Percentiles rank a stretch among this genome's conserved stretches.
These are phyloP conservation scores for Microplitis deprimator DNA, from an alignment of 2,888 invertebrate genomes.

Conservation along the genomic window DNA sequence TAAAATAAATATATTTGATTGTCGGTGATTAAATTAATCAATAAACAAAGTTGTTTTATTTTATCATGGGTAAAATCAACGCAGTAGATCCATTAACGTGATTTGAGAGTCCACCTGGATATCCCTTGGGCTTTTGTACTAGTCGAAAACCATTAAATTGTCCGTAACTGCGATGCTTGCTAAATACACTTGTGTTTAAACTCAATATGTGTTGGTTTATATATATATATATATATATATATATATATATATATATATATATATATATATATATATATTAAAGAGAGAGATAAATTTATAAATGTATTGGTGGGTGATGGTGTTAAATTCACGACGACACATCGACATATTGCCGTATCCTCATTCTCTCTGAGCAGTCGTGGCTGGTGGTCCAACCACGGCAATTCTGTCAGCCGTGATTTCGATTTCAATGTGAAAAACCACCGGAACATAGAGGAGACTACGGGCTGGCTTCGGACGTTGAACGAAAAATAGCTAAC, in stretches of 20 bases:
- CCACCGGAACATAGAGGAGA: slow-evolving; percentile 8
- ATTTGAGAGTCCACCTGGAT: slow-evolving; percentile 31
- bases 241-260: slow-evolving; percentile 22
- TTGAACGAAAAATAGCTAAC: slow-evolving; percentile 33
- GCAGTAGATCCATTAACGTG: slow-evolving; percentile 38
- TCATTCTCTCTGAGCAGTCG: background rate
- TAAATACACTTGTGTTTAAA: slow-evolving; percentile 36
- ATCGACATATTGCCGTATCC: slow-evolving; percentile 20
- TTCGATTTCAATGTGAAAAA: slow-evolving; percentile 31
- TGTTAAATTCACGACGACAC: slow-evolving; percentile 28
- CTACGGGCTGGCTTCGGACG: slow-evolving; percentile 7
- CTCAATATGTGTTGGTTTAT: slow-evolving; percentile 24
- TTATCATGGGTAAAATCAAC: slow-evolving; percentile 38
- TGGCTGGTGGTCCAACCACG: background rate
- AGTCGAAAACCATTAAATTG: slow-evolving; percentile 42
- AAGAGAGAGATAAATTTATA: background rate
- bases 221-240: slow-evolving; percentile 22
- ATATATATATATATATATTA: slow-evolving; percentile 19
- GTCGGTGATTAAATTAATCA: background rate
- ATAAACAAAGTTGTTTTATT: slow-evolving; percentile 21
- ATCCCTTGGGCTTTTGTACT: slow-evolving; percentile 36
- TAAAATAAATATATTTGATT: background rate
- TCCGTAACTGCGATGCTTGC: slow-evolving; percentile 36
- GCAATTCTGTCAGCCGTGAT: slow-evolving; percentile 32
- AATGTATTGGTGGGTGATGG: slow-evolving; percentile 2